Conservation (phyloP, 2,113 vertebrate species). For the Oxyruncus cristatus region DNA sequence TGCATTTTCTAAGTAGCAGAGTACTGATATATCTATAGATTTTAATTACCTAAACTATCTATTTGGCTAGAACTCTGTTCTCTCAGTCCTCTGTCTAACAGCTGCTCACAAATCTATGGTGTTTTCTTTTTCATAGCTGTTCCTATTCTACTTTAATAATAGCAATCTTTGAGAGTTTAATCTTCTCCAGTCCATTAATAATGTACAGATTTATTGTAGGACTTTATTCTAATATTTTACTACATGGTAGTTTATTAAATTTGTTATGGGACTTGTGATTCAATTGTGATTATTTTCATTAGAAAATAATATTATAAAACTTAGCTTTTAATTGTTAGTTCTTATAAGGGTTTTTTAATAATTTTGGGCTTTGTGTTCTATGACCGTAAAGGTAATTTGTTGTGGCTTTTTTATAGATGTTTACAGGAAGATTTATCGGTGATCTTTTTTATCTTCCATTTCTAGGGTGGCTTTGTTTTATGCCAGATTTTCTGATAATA, state of each 20-base stretch:
- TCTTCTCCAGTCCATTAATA: neutral
- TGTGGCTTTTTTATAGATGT: neutral
- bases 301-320: neutral
- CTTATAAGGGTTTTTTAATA: neutral
- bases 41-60: neutral
- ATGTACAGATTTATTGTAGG: neutral
- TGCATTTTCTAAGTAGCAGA: neutral
- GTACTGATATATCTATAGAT: neutral
- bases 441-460: neutral
- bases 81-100: neutral
- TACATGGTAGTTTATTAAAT: neutral
- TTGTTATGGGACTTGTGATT: neutral
- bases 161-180: neutral
- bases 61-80: neutral
- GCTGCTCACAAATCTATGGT: neutral
- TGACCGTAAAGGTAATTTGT: neutral
- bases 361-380: neutral
- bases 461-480: neutral
- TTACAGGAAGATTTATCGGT: neutral
- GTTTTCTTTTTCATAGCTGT: neutral
- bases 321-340: neutral
- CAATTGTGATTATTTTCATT: neutral
- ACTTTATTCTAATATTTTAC: neutral
- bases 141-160: neutral
- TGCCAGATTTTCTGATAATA: neutral